Evolutionary conservation across 2,113 vertebrate species (phyloP).

Genomic region (Aptenodytes forsteri): DNA sequence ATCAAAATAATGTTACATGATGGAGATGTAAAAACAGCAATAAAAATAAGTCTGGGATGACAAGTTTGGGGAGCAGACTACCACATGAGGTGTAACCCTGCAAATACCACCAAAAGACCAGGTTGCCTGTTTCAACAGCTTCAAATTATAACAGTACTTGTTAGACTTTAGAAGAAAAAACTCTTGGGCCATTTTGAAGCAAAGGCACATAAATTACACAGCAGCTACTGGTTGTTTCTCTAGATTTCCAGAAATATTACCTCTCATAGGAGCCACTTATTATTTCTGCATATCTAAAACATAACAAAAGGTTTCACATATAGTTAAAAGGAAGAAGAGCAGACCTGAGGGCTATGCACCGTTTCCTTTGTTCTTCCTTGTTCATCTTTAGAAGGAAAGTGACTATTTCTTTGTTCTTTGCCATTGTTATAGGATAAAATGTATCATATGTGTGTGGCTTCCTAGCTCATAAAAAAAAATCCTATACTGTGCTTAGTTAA

Average conservation of each 20-base stretch:
- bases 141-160: neutral
- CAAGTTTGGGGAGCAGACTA: neutral
- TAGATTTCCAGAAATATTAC: slow-evolving; percentile 17
- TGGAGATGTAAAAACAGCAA: slow-evolving; percentile 26
- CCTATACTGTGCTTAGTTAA: neutral
- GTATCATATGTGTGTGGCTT: neutral
- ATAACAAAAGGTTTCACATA: neutral
- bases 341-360: neutral
- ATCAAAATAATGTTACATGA: slow-evolving; percentile 38
- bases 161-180: neutral
- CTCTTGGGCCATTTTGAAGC: neutral
- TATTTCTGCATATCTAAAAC: slow-evolving; percentile 20
- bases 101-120: neutral
- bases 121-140: neutral
- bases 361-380: neutral
- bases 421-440: neutral
- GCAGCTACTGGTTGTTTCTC: neutral
- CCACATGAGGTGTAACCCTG: neutral
- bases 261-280: neutral
- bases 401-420: neutral
- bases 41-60: slow-evolving; percentile 17
- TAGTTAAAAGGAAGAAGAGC: neutral
- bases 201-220: slow-evolving; percentile 22
- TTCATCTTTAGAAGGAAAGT: neutral
- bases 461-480: neutral